Percentiles rank a stretch among this genome's conserved stretches.
Conservation (phyloP, 2,113 vertebrate species). For the Pogonocichla stellata region DNA sequence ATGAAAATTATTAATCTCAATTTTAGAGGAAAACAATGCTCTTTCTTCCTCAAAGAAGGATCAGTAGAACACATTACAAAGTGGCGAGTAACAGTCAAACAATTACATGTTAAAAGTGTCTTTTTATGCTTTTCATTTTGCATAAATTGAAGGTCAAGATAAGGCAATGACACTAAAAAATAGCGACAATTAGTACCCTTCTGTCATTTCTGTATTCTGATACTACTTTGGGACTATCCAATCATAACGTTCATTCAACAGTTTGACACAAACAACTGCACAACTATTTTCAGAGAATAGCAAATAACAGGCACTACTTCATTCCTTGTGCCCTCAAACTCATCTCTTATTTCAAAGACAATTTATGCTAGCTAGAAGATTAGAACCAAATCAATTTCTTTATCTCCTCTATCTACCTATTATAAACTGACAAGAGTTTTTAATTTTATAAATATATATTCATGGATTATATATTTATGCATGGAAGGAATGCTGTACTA, state of each 20-base stretch:
- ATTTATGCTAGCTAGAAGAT: not conserved
- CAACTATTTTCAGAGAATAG: not conserved
- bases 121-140: conserved; percentile 26
- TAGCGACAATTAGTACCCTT: conserved; percentile 7
- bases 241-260: not conserved
- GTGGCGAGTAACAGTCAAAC: conserved; percentile 55
- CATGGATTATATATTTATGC: not conserved
- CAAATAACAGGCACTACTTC: not conserved
- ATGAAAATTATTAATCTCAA: not conserved
- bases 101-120: conserved; percentile 16
- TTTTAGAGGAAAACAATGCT: conserved; percentile 1
- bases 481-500: not conserved
- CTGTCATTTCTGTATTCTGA: not conserved
- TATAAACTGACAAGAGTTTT: not conserved
- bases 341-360: not conserved
- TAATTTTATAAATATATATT: not conserved
- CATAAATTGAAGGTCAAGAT: not conserved
- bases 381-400: not conserved
- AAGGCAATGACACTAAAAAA: conserved; percentile 29
- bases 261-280: not conserved
- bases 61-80: conserved; percentile 65
- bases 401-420: not conserved
- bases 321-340: not conserved
- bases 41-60: conserved; percentile 27
- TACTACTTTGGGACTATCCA: conserved; percentile 5